Conservation (phyloP, 1,140 invertebrate species). For the Heliconius hermathena region DNA sequence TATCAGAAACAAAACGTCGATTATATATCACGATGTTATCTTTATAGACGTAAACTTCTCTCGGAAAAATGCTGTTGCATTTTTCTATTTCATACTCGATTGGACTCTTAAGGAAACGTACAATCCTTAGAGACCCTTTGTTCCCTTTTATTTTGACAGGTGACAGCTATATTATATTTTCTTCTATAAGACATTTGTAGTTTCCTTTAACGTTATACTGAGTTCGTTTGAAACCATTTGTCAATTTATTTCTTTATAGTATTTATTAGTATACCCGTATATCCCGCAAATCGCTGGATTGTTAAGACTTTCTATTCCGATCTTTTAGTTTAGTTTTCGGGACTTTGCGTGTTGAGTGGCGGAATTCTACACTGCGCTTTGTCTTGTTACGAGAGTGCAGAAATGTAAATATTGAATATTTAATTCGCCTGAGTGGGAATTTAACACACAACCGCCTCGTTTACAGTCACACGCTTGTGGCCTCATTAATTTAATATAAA, state of each 20-base stretch:
- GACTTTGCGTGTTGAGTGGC: too few relatives aligned
- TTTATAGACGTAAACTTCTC: background rate
- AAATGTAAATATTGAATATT: too few relatives aligned
- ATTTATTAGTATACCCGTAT: background rate
- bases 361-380: too few relatives aligned
- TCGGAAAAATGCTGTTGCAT: background rate
- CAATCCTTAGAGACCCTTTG: background rate
- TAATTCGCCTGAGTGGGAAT: too few relatives aligned
- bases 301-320: too few relatives aligned
- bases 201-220: background rate
- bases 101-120: background rate
- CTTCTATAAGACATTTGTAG: background rate
- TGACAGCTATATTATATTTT: conserved; percentile 7
- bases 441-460: too few relatives aligned
- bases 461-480: too few relatives aligned
- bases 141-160: conserved; percentile 6
- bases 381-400: too few relatives aligned
- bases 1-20: background rate
- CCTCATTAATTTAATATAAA: too few relatives aligned
- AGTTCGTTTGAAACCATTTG: background rate
- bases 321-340: too few relatives aligned
- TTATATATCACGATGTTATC: background rate
- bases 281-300: too few relatives aligned
- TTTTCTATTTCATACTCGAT: background rate
- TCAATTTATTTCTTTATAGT: background rate